Percentiles rank a stretch among this genome's conserved stretches.
Evolutionary conservation across 1,140 invertebrate genomes (phyloP).

Genomic region (Aphaenogaster rudis): DNA sequence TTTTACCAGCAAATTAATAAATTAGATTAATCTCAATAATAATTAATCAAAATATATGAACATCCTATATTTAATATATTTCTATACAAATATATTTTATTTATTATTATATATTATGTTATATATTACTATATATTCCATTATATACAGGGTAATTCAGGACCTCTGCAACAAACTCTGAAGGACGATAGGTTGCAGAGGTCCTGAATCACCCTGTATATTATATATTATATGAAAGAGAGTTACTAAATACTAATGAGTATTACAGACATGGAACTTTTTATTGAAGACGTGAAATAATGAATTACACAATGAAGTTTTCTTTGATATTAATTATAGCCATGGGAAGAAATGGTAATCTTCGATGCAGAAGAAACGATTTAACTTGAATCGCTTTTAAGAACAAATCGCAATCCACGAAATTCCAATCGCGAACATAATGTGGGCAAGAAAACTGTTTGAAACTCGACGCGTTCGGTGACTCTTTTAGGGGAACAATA

Average conservation of each 20-base stretch:
- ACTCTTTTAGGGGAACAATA: constrained; percentile 65
- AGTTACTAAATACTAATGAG: neutral
- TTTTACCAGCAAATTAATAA: neutral
- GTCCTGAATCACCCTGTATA: too few species aligned
- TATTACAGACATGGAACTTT: neutral
- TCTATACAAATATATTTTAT: neutral
- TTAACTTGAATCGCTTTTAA: neutral
- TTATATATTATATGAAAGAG: neutral
- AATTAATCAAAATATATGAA: constrained; percentile 21
- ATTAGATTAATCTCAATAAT: neutral
- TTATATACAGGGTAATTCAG: neutral
- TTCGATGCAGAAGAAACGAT: neutral
- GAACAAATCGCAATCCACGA: neutral
- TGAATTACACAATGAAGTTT: neutral
- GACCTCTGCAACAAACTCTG: too few species aligned
- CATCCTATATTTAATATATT: neutral
- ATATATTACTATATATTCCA: neutral
- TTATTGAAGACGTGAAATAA: neutral
- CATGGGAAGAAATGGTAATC: neutral
- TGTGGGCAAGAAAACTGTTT: constrained; percentile 28
- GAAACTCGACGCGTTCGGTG: constrained; percentile 24
- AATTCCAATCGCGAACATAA: constrained; percentile 11
- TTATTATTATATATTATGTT: neutral
- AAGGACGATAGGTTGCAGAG: too few species aligned
- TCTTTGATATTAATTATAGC: neutral